phyloP scores from a whole-genome alignment of 2,888 invertebrate genomes.

The Eutolmus rufibarbis region DNA sequence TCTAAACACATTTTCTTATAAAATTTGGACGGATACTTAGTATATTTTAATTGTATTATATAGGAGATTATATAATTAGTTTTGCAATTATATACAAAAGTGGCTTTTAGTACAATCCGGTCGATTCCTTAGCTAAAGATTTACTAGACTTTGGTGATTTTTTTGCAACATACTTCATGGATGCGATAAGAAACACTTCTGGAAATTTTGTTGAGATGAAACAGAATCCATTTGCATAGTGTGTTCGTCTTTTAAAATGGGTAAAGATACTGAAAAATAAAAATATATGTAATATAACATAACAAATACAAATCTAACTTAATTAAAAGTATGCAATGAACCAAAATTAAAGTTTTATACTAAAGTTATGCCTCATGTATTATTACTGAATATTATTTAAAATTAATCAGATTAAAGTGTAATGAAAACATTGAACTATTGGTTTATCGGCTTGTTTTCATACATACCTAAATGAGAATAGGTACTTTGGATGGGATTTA shows the following conservation, averaged over 20 bases:
- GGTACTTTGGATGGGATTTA: too few species aligned
- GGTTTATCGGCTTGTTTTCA: too few species aligned
- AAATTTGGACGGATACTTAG: slow-evolving; percentile 8
- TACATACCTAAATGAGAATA: too few species aligned
- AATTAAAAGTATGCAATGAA: too few species aligned
- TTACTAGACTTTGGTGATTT: neutral
- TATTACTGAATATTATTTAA: too few species aligned
- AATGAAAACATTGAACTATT: too few species aligned
- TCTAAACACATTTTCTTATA: neutral
- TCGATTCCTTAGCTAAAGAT: neutral
- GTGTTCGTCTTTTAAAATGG: slow-evolving; percentile 45
- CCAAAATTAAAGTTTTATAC: too few species aligned
- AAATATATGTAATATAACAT: neutral
- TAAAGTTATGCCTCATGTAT: too few species aligned
- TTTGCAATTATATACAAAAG: neutral
- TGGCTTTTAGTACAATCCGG: neutral
- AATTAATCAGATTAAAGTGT: too few species aligned
- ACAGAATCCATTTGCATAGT: slow-evolving; percentile 43
- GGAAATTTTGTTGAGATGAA: slow-evolving; percentile 45
- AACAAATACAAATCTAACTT: neutral
- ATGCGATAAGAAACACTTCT: slow-evolving; percentile 1
- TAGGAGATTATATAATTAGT: neutral
- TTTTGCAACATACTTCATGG: neutral
- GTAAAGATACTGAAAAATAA: slow-evolving; percentile 39
- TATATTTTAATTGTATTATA: neutral